A percentile compares a stretch with the other conserved stretches of the same genome.
Evolutionary conservation across 2,888 invertebrate genomes (phyloP).

Genomic region (Ramazzottius varieornatus): DNA sequence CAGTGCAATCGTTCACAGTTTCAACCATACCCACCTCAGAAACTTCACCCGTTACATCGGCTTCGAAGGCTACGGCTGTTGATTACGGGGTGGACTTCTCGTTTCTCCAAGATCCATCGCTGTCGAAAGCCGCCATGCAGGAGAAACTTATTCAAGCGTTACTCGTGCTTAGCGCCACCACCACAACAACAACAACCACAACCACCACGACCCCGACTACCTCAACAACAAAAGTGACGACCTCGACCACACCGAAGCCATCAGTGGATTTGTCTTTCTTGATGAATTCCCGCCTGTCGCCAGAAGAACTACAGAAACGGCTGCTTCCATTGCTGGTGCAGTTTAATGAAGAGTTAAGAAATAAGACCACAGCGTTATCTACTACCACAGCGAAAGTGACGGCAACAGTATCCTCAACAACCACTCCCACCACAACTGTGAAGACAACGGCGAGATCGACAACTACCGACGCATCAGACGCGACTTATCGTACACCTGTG

Average conservation of each 20-base stretch:
- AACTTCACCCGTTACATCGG: too few species aligned
- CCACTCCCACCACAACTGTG: neutral
- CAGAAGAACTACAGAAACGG: neutral
- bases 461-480: too few species aligned
- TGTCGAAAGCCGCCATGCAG: neutral
- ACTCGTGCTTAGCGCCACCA: neutral
- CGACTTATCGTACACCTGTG: too few species aligned
- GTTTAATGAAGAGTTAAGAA: neutral
- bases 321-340: neutral
- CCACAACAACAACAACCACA: neutral
- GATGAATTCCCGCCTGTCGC: neutral
- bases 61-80: too few species aligned
- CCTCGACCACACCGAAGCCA: neutral
- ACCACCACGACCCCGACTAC: neutral
- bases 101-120: neutral
- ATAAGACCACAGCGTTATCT: neutral
- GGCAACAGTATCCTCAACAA: too few species aligned
- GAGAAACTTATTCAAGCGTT: neutral
- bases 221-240: neutral
- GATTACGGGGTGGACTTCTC: neutral
- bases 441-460: neutral
- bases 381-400: too few species aligned
- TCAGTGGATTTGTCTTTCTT: neutral
- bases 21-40: too few species aligned
- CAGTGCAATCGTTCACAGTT: too few species aligned